Conservation (phyloP, 2,888 invertebrate genomes). For the Drosophila recens region DNA sequence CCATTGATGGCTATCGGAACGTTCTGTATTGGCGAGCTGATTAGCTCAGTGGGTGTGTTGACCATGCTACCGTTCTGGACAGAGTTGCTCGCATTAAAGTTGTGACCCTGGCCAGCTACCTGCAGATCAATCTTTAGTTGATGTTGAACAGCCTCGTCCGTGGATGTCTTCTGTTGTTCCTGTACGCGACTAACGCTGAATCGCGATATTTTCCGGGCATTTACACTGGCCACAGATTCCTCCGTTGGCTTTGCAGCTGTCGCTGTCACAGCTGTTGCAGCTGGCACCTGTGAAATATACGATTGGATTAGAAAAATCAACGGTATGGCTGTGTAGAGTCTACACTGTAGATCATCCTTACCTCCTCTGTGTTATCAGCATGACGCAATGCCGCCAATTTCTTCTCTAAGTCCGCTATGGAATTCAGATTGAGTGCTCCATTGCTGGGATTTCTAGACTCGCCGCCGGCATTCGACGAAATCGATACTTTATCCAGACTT, state of each 20-base stretch:
- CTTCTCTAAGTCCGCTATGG: conserved; percentile 87
- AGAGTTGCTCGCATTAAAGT: conserved; percentile 26
- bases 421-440: conserved; percentile 74
- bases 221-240: conserved; percentile 41
- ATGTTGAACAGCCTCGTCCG: conserved; percentile 53
- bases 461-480: conserved; percentile 27
- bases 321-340: no score
- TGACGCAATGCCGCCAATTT: conserved; percentile 87
- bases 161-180: conserved; percentile 71
- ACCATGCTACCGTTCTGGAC: conserved; percentile 67
- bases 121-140: conserved; percentile 74
- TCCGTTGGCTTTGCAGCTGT: conserved; percentile 59
- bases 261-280: conserved; percentile 20
- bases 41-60: conserved; percentile 78
- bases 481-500: conserved; percentile 78
- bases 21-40: conserved; percentile 67
- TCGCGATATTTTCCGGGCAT: conserved; percentile 77
- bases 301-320: neutral
- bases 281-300: conserved; percentile 27
- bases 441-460: conserved; percentile 60
- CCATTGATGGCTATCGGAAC: conserved; percentile 70
- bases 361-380: conserved; percentile 78
- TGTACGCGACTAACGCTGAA: conserved; percentile 82
- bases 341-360: conserved; percentile 18
- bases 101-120: conserved; percentile 44